Evolutionary conservation across 2,888 invertebrate genomes (phyloP).

Genomic region (Tethea ocularis): DNA sequence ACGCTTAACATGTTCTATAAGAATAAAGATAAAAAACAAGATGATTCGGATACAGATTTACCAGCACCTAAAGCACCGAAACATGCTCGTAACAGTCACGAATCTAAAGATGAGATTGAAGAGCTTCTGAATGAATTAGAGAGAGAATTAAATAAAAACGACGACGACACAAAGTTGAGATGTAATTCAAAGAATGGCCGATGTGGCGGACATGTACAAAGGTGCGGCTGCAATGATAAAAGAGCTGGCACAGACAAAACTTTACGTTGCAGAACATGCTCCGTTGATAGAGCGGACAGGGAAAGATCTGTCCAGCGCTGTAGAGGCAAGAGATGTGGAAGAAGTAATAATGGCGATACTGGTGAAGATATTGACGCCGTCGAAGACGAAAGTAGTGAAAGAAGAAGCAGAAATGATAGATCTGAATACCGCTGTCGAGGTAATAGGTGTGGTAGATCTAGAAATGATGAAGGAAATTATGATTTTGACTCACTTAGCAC

Average conservation of each 20-base stretch:
- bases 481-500: not conserved
- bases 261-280: not conserved
- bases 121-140: conserved; percentile 35
- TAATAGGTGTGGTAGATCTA: conserved; percentile 11
- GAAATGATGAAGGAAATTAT: not conserved
- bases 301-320: conserved; percentile 14
- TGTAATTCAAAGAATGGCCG: conserved; percentile 8
- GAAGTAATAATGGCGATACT: not conserved
- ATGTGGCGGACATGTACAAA: not conserved
- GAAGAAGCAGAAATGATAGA: conserved; percentile 4
- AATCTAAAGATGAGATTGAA: conserved; percentile 26
- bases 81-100: conserved; percentile 12
- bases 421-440: conserved; percentile 12
- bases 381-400: conserved; percentile 6
- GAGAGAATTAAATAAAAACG: conserved; percentile 18
- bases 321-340: conserved; percentile 10
- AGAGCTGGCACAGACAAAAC: not conserved
- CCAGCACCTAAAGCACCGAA: not conserved
- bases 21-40: conserved; percentile 11
- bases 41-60: not conserved
- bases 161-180: not conserved
- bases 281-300: conserved; percentile 9
- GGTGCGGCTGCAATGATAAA: not conserved
- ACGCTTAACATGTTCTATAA: conserved; percentile 25
- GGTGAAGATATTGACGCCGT: conserved; percentile 9